A percentile compares a stretch with the other conserved stretches of the same genome.
Conservation (phyloP, 2,888 invertebrate species). For the Portevinia maculata region DNA sequence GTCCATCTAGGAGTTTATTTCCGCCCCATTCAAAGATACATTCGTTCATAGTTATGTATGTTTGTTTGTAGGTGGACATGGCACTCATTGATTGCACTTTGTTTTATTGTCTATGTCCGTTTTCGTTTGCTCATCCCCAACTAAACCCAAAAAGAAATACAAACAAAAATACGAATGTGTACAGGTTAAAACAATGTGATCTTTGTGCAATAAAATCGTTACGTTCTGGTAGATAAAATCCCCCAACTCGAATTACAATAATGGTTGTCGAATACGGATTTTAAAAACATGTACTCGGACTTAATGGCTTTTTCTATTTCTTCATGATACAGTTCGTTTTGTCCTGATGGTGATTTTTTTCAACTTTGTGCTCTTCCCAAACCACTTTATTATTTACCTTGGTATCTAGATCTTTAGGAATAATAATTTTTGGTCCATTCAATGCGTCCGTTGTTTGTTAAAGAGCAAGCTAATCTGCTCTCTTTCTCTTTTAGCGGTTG, state of each 20-base stretch:
- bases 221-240: conserved; percentile 74
- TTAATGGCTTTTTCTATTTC: conserved; percentile 62
- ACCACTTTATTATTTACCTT: neutral
- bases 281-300: conserved; percentile 48
- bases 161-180: conserved; percentile 40
- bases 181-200: conserved; percentile 33
- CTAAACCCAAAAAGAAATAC: neutral
- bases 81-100: neutral
- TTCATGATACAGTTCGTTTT: conserved; percentile 48
- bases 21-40: neutral
- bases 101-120: neutral
- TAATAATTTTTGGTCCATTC: conserved; percentile 3
- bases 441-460: conserved; percentile 15
- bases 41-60: too few species aligned
- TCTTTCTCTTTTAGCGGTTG: conserved; percentile 14
- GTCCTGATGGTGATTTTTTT: neutral
- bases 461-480: conserved; percentile 13
- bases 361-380: conserved; percentile 13
- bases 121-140: neutral
- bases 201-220: conserved; percentile 54
- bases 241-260: conserved; percentile 74
- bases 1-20: neutral
- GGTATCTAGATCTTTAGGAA: conserved; percentile 13
- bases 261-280: conserved; percentile 75
- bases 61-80: neutral